Percentiles rank a stretch among this genome's conserved stretches.
Evolutionary conservation across 37 sponge, comb jelly and placozoan species (phyloP).

Genomic region (Chondrosia reniformis): DNA sequence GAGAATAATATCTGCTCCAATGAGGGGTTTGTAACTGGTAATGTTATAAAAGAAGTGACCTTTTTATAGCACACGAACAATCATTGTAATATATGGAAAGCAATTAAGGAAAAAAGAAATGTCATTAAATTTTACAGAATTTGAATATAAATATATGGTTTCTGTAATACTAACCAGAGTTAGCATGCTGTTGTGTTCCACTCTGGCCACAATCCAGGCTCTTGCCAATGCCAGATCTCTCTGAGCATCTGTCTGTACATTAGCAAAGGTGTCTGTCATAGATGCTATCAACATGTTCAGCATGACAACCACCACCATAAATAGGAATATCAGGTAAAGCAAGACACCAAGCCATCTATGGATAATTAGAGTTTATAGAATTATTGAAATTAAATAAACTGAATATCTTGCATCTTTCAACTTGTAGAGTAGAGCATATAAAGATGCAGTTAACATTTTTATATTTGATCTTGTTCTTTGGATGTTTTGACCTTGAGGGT

Average conservation of each 20-base stretch:
- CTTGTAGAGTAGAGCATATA: too few species aligned
- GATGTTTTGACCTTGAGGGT: too few species aligned
- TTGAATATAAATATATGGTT: not conserved
- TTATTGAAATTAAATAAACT: too few species aligned
- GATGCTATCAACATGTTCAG: constrained; percentile 78
- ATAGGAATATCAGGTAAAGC: constrained; percentile 52
- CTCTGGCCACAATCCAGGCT: constrained; percentile 66
- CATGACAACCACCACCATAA: constrained; percentile 61
- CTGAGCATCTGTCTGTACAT: constrained; percentile 76
- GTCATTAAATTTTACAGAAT: too few species aligned
- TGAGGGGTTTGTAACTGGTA: too few species aligned
- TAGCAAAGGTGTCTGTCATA: constrained; percentile 68
- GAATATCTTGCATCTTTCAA: too few species aligned
- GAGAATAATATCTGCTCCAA: too few species aligned
- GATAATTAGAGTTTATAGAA: too few species aligned
- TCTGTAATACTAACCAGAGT: constrained; percentile 13
- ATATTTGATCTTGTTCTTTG: too few species aligned
- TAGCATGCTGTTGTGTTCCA: constrained; percentile 66
- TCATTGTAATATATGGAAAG: not conserved
- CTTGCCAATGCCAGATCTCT: constrained; percentile 52
- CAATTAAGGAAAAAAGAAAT: too few species aligned
- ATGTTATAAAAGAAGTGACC: too few species aligned
- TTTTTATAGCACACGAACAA: not conserved
- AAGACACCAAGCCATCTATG: constrained; percentile 65
- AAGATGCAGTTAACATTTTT: too few species aligned